Evolutionary conservation across 2,113 vertebrate species (phyloP).

Genomic region (Sminthopsis crassicaudata): DNA sequence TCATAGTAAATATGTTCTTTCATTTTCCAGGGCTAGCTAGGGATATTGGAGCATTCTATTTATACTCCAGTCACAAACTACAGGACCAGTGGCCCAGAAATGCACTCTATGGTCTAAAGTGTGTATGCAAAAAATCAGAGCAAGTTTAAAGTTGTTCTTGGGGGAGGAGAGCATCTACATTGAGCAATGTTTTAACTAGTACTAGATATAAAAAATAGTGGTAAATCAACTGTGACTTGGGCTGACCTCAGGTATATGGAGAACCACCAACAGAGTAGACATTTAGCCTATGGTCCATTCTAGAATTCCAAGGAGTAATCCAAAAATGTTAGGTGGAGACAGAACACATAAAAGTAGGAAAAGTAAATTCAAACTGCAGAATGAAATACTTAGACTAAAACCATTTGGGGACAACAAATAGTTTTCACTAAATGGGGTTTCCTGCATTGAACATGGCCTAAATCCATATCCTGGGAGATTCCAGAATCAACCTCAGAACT

Average conservation of each 20-base stretch:
- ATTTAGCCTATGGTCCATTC: not conserved
- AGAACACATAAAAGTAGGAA: accelerated
- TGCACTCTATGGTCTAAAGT: not conserved
- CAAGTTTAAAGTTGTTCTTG: not conserved
- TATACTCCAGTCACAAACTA: not conserved
- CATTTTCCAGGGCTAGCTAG: not conserved
- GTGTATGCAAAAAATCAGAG: not conserved
- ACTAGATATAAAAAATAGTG: not conserved
- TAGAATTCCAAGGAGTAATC: not conserved
- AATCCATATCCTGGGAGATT: not conserved
- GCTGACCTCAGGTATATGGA: not conserved
- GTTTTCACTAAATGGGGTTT: not conserved
- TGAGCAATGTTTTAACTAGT: not conserved
- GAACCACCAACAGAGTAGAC: not conserved
- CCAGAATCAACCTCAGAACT: not conserved
- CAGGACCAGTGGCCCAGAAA: not conserved
- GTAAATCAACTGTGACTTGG: not conserved
- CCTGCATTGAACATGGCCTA: slow-evolving; percentile 13
- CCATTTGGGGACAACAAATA: not conserved
- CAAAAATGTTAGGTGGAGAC: not conserved
- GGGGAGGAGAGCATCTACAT: not conserved
- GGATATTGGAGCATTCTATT: not conserved
- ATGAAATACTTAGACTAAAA: not conserved
- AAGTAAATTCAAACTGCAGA: not conserved
- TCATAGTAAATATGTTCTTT: not conserved